phyloP scores from a whole-genome alignment of 2,797 vertebrate genomes.

The Spinus pinus region DNA sequence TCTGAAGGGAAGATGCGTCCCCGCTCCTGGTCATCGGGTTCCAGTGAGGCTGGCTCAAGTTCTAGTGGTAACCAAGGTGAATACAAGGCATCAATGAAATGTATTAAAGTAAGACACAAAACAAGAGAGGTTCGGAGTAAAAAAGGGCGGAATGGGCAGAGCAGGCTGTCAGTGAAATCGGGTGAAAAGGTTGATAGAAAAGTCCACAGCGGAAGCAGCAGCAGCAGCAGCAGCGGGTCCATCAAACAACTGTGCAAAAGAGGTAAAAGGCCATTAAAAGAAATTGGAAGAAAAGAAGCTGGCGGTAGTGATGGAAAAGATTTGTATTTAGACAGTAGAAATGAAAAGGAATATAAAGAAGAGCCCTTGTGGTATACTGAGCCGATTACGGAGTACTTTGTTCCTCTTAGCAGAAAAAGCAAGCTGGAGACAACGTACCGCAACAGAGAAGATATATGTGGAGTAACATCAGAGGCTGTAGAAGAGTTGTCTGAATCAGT shows the following conservation, averaged over 20 bases:
- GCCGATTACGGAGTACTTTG: conserved; percentile 94
- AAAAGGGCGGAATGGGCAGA: conserved; percentile 85
- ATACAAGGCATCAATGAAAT: conserved; percentile 81
- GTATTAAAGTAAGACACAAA: conserved; percentile 88
- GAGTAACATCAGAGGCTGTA: conserved; percentile 76
- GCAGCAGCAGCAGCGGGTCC: conserved; percentile 79
- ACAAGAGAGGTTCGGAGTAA: conserved; percentile 87
- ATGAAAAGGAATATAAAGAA: conserved; percentile 94
- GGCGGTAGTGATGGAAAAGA: conserved; percentile 82
- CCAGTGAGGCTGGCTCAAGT: conserved; percentile 95
- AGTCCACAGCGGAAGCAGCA: conserved; percentile 74
- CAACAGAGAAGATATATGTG: conserved; percentile 81
- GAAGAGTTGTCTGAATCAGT: conserved; percentile 88
- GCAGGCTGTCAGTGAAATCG: conserved; percentile 83
- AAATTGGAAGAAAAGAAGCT: conserved; percentile 84
- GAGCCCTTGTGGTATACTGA: conserved; percentile 99
- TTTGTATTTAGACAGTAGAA: conserved; percentile 79
- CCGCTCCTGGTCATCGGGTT: conserved; percentile 97
- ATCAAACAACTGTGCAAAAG: conserved; percentile 89
- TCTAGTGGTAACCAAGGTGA: conserved; percentile 93
- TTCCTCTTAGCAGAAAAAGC: conserved; percentile 91
- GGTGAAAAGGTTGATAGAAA: conserved; percentile 83
- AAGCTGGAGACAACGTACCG: conserved; percentile 98
- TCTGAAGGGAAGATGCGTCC: conserved; percentile 89
- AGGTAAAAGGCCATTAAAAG: conserved; percentile 88